A percentile compares a stretch with the other conserved stretches of the same genome.
These are phyloP conservation scores for Hoplodrina ambigua DNA, from an alignment of 2,888 invertebrate species.

Conservation along the genomic window DNA sequence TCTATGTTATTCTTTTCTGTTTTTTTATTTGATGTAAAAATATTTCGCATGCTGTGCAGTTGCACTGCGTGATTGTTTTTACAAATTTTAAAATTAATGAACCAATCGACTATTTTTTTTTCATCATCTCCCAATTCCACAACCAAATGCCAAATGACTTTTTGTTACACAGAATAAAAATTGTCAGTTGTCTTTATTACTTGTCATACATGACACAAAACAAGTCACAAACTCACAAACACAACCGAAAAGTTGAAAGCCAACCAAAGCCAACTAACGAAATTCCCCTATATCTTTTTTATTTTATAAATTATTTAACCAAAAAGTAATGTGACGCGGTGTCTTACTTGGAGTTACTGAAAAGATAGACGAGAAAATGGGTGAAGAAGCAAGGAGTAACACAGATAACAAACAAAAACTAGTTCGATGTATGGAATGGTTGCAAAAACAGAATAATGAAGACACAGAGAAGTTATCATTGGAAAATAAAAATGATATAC, in stretches of 20 bases:
- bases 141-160: background rate
- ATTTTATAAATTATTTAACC: background rate
- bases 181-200: too few species aligned
- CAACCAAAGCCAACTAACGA: background rate
- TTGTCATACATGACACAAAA: too few species aligned
- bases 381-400: conserved; percentile 19
- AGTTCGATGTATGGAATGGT: conserved; percentile 82
- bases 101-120: too few species aligned
- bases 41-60: too few species aligned
- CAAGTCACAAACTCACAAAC: background rate
- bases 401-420: conserved; percentile 65
- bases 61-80: too few species aligned
- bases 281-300: background rate
- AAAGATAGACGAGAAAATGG: conserved; percentile 20
- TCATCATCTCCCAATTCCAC: too few species aligned
- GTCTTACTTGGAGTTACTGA: background rate
- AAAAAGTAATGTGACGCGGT: background rate
- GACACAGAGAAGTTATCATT: conserved; percentile 76
- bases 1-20: too few species aligned
- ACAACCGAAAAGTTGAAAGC: background rate
- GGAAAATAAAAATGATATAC: conserved; percentile 84
- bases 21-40: too few species aligned
- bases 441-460: conserved; percentile 81
- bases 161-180: too few species aligned
- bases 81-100: too few species aligned